phyloP scores from a whole-genome alignment of 1,140 invertebrate species.

The Papilio glaucus region DNA sequence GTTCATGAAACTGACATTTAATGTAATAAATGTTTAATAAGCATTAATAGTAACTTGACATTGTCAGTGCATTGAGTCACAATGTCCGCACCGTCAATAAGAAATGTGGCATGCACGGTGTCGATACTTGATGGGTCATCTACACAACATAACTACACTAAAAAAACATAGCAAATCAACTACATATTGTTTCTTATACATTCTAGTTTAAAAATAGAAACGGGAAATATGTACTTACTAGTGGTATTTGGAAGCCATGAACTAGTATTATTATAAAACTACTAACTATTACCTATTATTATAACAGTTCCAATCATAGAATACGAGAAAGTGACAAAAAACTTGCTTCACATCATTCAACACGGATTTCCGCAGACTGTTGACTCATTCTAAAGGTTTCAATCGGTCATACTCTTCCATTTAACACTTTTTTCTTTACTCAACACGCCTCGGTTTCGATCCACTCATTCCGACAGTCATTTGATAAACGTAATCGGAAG shows the following conservation, averaged over 20 bases:
- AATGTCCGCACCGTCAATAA: background rate
- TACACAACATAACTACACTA: background rate
- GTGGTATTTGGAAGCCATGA: too few relatives aligned
- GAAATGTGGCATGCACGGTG: background rate
- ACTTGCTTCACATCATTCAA: background rate
- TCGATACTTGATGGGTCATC: conserved; percentile 3
- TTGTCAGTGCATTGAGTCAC: conserved; percentile 18
- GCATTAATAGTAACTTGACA: background rate
- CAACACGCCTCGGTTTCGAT: background rate
- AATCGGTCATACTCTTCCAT: conserved; percentile 8
- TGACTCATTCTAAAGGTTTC: background rate
- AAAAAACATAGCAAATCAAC: too few relatives aligned
- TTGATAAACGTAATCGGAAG: conserved; percentile 7
- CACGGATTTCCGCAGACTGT: conserved; percentile 1
- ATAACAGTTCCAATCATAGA: background rate
- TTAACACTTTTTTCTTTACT: conserved; percentile 18
- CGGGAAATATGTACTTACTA: too few relatives aligned
- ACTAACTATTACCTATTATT: background rate
- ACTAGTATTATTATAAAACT: too few relatives aligned
- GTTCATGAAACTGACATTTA: background rate
- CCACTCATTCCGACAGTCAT: background rate
- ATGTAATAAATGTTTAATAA: background rate
- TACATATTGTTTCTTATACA: too few relatives aligned
- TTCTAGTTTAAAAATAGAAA: too few relatives aligned
- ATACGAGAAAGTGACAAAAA: background rate